Base-by-base conservation (phyloP, 2,888 invertebrate genomes). In the Dynastes maya region DNA sequence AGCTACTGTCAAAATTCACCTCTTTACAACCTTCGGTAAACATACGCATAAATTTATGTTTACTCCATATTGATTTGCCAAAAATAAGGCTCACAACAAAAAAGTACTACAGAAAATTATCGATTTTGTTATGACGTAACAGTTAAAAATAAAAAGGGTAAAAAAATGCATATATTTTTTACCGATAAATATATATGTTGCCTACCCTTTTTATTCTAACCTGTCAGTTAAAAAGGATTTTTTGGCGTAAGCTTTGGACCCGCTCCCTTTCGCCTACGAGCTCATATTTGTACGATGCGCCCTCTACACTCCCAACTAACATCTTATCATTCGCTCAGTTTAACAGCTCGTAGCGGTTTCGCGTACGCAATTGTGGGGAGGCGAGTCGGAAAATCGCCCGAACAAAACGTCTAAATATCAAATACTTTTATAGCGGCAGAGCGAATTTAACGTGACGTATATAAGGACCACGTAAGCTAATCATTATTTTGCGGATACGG, bases 401-500 rank as follows among this genome's bases (percentile, higher is more conserved):
- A 58, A 61, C 32, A 58, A 58, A 58, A 72, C 22, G 55, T 72
- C 58, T 58, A 72, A 72, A 72, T 72, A 72, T 61, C 58, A 58
- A 58, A 72, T 58, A 72, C 40, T 40, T 58, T 72, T 58, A 72
- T 61, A 40, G 40, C 72, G 72, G 13, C 8, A 13, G 51, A 37
- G 37, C 32, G 58, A 40, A 37, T 72, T 58, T 40, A 22, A 58
- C 72, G 37, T 40, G 72, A 72, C 55, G 32, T 37, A 40, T 72
- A 72, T 40, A 72, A 72, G 58, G 37, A 32, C 72, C 40, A 61
- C 22, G 11, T 72, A 58, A 72, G 72, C 40, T 58, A 72, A 72
- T 72, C 72, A 72, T 58, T 72, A 72, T 72, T 72, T 72, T 72
- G 58, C 72, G 40, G 61, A 72, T 72, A 16, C 58, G 22, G 72